phyloP scores from a whole-genome alignment of 2,888 invertebrate genomes.

The Quadroppia sp. region DNA sequence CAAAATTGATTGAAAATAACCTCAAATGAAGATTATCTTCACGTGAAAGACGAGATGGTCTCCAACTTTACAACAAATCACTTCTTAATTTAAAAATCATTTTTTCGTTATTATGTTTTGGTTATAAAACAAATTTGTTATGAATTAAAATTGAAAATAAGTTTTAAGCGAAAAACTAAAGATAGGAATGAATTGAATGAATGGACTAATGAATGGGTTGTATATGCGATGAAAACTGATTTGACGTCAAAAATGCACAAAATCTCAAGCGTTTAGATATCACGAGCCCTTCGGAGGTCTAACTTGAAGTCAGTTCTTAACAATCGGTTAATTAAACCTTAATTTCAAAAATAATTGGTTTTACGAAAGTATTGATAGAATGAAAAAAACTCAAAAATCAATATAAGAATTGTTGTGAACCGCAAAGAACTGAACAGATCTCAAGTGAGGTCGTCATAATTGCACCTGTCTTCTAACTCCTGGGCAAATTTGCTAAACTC shows the following conservation, averaged over 20 bases:
- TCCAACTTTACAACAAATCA: constrained; percentile 7
- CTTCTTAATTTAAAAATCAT: background rate
- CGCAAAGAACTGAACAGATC: background rate
- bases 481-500: constrained; percentile 49
- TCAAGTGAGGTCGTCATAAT: constrained; percentile 31
- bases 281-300: constrained; percentile 25
- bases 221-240: constrained; percentile 20
- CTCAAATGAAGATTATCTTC: constrained; percentile 8
- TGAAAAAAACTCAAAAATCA: background rate
- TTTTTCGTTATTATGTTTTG: constrained; percentile 5
- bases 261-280: constrained; percentile 34
- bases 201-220: constrained; percentile 29
- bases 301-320: constrained; percentile 26
- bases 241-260: constrained; percentile 33
- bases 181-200: background rate
- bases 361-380: background rate
- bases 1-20: background rate
- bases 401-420: background rate
- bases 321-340: background rate
- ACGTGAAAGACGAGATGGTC: constrained; percentile 15
- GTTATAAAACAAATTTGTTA: background rate
- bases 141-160: background rate
- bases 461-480: constrained; percentile 43
- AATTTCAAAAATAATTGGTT: background rate
- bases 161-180: background rate